A percentile compares a stretch with the other conserved stretches of the same genome.
Evolutionary conservation across 92 coral and sea anemone species (phyloP).

Genomic region (Ricordea florida): DNA sequence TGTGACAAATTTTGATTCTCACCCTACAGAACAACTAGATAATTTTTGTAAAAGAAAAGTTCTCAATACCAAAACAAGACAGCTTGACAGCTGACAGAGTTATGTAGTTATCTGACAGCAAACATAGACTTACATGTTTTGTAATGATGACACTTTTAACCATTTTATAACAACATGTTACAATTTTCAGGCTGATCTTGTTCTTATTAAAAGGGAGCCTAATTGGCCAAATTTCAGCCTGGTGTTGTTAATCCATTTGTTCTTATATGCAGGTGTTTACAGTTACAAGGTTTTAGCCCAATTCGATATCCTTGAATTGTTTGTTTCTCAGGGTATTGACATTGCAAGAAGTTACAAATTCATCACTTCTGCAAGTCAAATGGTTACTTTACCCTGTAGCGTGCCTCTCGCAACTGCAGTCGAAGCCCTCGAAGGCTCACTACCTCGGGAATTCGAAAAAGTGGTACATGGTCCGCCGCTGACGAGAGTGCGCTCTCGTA

Average conservation of each 20-base stretch:
- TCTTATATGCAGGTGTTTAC: too few species aligned
- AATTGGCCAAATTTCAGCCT: slow-evolving; percentile 28
- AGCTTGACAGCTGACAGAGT: slow-evolving; percentile 46
- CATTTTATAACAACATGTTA: slow-evolving; percentile 29
- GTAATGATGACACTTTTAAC: background rate
- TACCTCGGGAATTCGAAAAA: too few species aligned
- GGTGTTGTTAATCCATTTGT: slow-evolving; percentile 14
- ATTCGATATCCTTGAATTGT: too few species aligned
- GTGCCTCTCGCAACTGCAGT: too few species aligned
- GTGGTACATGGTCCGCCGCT: too few species aligned
- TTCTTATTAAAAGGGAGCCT: slow-evolving; percentile 29
- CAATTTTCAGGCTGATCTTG: slow-evolving; percentile 29
- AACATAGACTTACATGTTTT: background rate
- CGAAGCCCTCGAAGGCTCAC: too few species aligned
- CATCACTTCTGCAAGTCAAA: too few species aligned
- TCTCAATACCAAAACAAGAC: slow-evolving; percentile 41
- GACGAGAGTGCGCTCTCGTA: too few species aligned
- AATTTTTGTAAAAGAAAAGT: slow-evolving; percentile 38
- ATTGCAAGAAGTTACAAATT: too few species aligned
- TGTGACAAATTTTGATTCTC: slow-evolving; percentile 12
- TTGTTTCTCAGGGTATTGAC: too few species aligned
- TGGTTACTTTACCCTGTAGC: too few species aligned
- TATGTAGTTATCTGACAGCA: slow-evolving; percentile 53
- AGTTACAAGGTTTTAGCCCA: too few species aligned
- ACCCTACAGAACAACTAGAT: slow-evolving; percentile 51